phyloP scores from a whole-genome alignment of 2,113 vertebrate species.

The Gasterosteus aculeatus region DNA sequence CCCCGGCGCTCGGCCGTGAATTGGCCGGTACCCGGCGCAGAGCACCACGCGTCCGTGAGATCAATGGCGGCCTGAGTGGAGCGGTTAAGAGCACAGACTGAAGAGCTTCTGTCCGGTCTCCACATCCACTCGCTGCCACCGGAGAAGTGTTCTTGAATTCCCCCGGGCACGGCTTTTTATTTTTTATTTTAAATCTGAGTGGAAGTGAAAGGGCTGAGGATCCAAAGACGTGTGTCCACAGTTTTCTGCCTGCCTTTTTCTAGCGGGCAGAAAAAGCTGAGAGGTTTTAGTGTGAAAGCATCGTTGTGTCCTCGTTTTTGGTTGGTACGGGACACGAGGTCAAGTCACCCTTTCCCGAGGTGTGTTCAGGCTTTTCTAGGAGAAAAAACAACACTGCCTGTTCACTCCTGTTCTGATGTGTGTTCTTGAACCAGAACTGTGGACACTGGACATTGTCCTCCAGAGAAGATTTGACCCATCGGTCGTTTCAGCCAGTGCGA shows the following conservation, averaged over 20 bases:
- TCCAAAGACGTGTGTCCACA: constrained; percentile 40
- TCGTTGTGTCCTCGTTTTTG: constrained; percentile 29
- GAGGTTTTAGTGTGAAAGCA: constrained; percentile 38
- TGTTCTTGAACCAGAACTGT: too few relatives aligned
- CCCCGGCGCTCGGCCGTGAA: neutral
- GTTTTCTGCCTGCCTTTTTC: constrained; percentile 18
- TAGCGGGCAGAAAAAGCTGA: constrained; percentile 10
- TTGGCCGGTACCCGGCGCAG: constrained; percentile 9
- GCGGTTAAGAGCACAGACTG: constrained; percentile 32
- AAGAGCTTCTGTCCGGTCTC: constrained; percentile 34
- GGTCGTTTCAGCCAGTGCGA: neutral
- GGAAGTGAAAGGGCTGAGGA: constrained; percentile 32
- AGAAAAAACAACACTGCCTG: neutral
- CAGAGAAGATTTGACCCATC: neutral
- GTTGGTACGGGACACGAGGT: constrained; percentile 40
- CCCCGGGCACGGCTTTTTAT: constrained; percentile 31
- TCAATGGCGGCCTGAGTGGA: constrained; percentile 41
- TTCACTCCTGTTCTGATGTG: constrained; percentile 5
- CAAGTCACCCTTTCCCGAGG: constrained; percentile 25
- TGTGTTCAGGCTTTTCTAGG: neutral
- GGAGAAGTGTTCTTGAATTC: constrained; percentile 38
- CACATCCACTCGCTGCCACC: constrained; percentile 28
- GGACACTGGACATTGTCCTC: neutral
- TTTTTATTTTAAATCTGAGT: constrained; percentile 38
- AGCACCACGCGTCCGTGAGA: constrained; percentile 28